These are phyloP conservation scores for Pampusana beccarii DNA, from an alignment of 2,113 vertebrate genomes.

Conservation along the genomic window DNA sequence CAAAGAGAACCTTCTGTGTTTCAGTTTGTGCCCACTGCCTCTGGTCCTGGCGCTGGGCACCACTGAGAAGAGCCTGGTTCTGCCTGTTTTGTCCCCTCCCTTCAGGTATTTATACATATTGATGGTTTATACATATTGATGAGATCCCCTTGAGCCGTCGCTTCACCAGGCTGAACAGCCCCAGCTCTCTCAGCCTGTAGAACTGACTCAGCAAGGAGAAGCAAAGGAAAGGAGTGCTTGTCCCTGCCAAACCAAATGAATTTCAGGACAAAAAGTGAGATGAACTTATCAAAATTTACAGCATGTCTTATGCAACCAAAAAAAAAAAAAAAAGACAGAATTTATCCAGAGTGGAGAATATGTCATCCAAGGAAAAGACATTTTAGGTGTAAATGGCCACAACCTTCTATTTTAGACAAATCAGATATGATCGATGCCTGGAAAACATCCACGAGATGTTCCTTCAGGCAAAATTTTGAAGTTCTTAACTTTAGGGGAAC, in stretches of 20 bases:
- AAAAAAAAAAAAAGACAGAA: not conserved
- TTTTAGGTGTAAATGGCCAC: not conserved
- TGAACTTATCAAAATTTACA: not conserved
- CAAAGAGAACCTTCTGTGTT: not conserved
- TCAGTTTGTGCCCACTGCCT: not conserved
- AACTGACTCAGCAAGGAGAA: slow-evolving; percentile 17
- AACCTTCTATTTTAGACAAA: not conserved
- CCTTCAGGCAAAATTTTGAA: not conserved
- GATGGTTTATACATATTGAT: too few relatives aligned
- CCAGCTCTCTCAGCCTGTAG: not conserved
- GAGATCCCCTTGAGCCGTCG: not conserved
- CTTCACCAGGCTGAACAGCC: not conserved
- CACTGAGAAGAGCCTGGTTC: not conserved
- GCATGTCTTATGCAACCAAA: not conserved
- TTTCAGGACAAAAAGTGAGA: not conserved
- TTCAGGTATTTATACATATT: not conserved
- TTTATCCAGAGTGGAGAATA: not conserved
- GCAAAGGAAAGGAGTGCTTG: slow-evolving; percentile 31
- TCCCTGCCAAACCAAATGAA: not conserved
- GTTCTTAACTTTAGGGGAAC: not conserved
- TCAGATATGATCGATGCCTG: not conserved
- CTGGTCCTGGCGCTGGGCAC: not conserved
- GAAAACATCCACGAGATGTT: not conserved
- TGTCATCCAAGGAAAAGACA: not conserved
- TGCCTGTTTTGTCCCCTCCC: not conserved